These are phyloP conservation scores for Petrosia ficiformis DNA, from an alignment of 37 sponge, comb jelly and placozoan species.

Conservation along the genomic window DNA sequence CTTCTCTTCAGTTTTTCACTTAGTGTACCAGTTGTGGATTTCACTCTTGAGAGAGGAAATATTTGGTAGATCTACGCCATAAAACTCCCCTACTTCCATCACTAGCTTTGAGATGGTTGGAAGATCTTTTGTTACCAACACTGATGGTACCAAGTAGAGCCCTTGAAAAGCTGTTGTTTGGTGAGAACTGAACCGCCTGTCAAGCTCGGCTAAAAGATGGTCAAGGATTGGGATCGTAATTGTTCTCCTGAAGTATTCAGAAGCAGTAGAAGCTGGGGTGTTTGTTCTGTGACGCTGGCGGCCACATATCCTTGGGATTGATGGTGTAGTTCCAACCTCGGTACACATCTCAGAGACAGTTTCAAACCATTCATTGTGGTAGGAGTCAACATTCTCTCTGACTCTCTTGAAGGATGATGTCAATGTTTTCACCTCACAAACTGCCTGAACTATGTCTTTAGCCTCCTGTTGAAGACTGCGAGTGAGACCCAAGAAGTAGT, in stretches of 20 bases:
- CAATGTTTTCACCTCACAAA: slow-evolving; percentile 41
- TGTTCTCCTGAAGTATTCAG: slow-evolving; percentile 14
- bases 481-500: slow-evolving; percentile 45
- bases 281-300: slow-evolving; percentile 28
- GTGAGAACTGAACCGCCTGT: slow-evolving; percentile 19
- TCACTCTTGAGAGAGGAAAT: slow-evolving; percentile 4
- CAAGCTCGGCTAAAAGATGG: slow-evolving; percentile 31
- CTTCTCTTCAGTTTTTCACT: slow-evolving; percentile 13
- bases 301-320: slow-evolving; percentile 36
- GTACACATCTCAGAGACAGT: slow-evolving; percentile 20
- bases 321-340: slow-evolving; percentile 17
- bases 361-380: slow-evolving; percentile 42
- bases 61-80: slow-evolving; percentile 9
- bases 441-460: slow-evolving; percentile 55
- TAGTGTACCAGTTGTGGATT: slow-evolving; percentile 17
- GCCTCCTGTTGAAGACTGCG: slow-evolving; percentile 51
- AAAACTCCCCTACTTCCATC: not conserved
- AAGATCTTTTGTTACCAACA: slow-evolving; percentile 3
- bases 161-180: slow-evolving; percentile 42
- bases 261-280: slow-evolving; percentile 27
- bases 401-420: slow-evolving; percentile 24
- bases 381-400: slow-evolving; percentile 16
- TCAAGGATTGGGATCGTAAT: slow-evolving; percentile 31
- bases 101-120: not conserved
- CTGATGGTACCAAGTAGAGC: slow-evolving; percentile 8